Percentiles rank a stretch among this genome's conserved stretches.
phyloP scores from a whole-genome alignment of 2,888 invertebrate genomes.

The Carterocephalus palaemon region DNA sequence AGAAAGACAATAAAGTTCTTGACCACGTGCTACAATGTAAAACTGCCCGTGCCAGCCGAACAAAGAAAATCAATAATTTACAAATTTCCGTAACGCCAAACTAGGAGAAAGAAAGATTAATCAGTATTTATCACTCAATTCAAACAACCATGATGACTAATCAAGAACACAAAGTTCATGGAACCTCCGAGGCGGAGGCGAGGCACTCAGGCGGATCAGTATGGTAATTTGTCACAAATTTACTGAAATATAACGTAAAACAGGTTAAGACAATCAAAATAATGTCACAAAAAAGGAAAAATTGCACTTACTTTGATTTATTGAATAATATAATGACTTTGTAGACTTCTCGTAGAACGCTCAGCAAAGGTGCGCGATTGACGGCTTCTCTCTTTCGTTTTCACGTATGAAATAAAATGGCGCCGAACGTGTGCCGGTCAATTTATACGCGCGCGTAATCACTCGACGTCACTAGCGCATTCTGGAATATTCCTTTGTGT shows the following conservation, averaged over 20 bases:
- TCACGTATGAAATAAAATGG: slow-evolving; percentile 67
- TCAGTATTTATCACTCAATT: slow-evolving; percentile 8
- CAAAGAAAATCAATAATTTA: slow-evolving; percentile 24
- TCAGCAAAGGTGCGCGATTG: slow-evolving; percentile 75
- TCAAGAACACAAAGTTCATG: slow-evolving; percentile 32
- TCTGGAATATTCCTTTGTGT: slow-evolving; percentile 66
- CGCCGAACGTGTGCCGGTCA: slow-evolving; percentile 42
- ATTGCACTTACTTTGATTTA: slow-evolving; percentile 57
- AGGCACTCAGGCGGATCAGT: slow-evolving; percentile 8
- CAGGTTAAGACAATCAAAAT: slow-evolving; percentile 9
- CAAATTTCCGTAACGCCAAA: no score
- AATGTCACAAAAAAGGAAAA: slow-evolving; percentile 12
- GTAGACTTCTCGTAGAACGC: slow-evolving; percentile 59
- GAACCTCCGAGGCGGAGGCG: slow-evolving; percentile 27
- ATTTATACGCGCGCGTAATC: slow-evolving; percentile 51
- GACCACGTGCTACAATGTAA: no score
- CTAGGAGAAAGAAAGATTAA: slow-evolving; percentile 10
- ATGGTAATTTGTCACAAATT: neutral
- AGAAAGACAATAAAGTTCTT: no score
- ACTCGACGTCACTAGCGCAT: slow-evolving; percentile 60
- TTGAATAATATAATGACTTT: slow-evolving; percentile 41
- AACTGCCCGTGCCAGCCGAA: no score
- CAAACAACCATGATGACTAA: slow-evolving; percentile 28
- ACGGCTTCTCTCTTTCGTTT: slow-evolving; percentile 71
- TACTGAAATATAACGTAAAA: slow-evolving; percentile 1